phyloP scores from a whole-genome alignment of 2,888 invertebrate species.

The Calliscelio sp. region DNA sequence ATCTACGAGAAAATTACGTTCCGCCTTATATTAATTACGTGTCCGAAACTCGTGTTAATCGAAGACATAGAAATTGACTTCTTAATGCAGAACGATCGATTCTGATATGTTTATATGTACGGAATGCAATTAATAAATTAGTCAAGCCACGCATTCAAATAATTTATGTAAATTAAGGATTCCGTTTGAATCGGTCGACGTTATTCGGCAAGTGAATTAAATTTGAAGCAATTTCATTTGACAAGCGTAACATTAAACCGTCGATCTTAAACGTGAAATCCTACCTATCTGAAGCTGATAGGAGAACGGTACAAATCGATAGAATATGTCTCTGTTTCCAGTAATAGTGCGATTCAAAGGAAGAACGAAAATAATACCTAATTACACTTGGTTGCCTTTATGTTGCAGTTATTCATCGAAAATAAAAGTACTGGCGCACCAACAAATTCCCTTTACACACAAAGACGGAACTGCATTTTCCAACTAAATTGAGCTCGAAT shows the following conservation, averaged over 20 bases:
- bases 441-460: constrained; percentile 11
- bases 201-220: constrained; percentile 12
- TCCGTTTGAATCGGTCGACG: too few species aligned
- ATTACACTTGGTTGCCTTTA: not conserved
- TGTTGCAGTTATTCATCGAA: constrained; percentile 6
- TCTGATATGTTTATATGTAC: too few species aligned
- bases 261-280: constrained; percentile 49
- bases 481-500: constrained; percentile 2
- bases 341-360: constrained; percentile 9
- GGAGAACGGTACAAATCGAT: constrained; percentile 37
- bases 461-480: constrained; percentile 20
- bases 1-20: constrained; percentile 70
- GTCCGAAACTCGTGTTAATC: constrained; percentile 71
- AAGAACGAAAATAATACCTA: constrained; percentile 16
- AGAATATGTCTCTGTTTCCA: constrained; percentile 40
- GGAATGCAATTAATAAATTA: too few species aligned
- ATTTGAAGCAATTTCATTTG: constrained; percentile 46
- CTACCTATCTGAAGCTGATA: constrained; percentile 28
- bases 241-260: constrained; percentile 44
- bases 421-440: not conserved
- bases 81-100: too few species aligned
- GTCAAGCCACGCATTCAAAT: not conserved
- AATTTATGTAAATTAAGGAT: constrained; percentile 14
- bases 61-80: constrained; percentile 65
- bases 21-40: constrained; percentile 68